Evolutionary conservation across 2,888 invertebrate species (phyloP), one percentile per base, ranked within the genome.

Genomic region (Mythimna vitellina): DNA sequence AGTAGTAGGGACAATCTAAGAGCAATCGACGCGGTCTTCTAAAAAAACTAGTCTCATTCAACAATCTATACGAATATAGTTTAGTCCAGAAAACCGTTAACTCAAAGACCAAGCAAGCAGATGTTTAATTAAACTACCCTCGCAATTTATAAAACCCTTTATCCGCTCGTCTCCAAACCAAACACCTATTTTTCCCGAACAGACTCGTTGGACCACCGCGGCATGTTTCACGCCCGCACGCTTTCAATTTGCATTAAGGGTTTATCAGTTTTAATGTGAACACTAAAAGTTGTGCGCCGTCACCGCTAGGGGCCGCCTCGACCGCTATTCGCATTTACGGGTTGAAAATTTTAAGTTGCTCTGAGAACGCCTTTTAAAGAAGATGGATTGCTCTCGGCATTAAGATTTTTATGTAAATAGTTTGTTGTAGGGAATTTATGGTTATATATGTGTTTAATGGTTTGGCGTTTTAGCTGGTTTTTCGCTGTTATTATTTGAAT

Each of bases 201-300:
- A 72, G 74, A 72, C 71, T 81, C 75, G 64, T 54, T 68, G 71
- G 73, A 76, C 81, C 75, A 72, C 83, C 82, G 80, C 84, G 82
- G 89, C 78, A 68, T 87, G 87, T 89, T 87, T 85, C 86, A 84
- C 86, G 86, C 85, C 87, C 82, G 86, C 87, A 80, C 85, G 88
- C 88, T 90, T 90, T 91, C 89, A 90, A 90, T 90, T 89, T 89
- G 87, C 87, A 89, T 90, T 90, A 89, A 88, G 83, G 89, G 88
- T 84, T 89, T 89, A 90, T 89, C 89, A 89, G 88, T 88, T 90
- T 88, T 89, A 89, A 89, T 87, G 87, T 84, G 83, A 80, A 82
- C 86, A 84, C 86, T 87, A 86, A 89, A 89, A 89, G 87, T 87
- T 84, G 80, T 77, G 73, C 82, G 73, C 81, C 82, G 77, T 86